phyloP scores from a whole-genome alignment of 2,797 vertebrate genomes.

The Falco cherrug region DNA sequence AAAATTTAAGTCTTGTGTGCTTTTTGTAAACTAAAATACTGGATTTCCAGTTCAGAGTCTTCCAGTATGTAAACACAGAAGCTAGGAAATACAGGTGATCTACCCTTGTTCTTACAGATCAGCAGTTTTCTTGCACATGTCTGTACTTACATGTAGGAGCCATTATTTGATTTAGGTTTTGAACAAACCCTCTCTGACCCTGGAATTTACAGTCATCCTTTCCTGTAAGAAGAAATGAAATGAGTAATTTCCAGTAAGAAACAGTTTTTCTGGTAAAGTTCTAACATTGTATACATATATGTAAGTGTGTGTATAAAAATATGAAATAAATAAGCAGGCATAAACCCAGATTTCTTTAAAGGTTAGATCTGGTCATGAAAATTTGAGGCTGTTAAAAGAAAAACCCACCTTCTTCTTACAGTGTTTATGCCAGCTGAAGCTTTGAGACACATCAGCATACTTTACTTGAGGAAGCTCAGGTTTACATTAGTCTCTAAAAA shows the following conservation, averaged over 20 bases:
- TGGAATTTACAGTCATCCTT: neutral
- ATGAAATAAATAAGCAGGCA: neutral
- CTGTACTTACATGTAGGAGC: neutral
- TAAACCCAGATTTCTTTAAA: neutral
- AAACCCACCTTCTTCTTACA: neutral
- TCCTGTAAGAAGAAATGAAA: neutral
- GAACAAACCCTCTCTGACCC: neutral
- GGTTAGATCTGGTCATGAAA: neutral
- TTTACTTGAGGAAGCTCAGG: conserved; percentile 7
- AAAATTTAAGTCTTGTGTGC: neutral
- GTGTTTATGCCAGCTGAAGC: neutral
- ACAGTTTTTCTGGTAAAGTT: neutral
- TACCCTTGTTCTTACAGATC: neutral
- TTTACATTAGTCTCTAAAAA: conserved; percentile 18
- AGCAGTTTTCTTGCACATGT: neutral
- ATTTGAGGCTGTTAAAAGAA: neutral
- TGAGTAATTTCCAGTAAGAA: neutral
- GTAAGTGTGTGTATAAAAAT: neutral
- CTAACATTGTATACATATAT: neutral
- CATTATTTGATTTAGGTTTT: neutral
- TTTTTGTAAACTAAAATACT: neutral
- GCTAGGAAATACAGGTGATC: neutral
- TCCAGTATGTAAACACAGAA: neutral
- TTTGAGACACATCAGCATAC: neutral
- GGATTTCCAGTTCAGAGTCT: neutral